Conservation (phyloP, 2,113 vertebrate species). For the Mola mola region DNA sequence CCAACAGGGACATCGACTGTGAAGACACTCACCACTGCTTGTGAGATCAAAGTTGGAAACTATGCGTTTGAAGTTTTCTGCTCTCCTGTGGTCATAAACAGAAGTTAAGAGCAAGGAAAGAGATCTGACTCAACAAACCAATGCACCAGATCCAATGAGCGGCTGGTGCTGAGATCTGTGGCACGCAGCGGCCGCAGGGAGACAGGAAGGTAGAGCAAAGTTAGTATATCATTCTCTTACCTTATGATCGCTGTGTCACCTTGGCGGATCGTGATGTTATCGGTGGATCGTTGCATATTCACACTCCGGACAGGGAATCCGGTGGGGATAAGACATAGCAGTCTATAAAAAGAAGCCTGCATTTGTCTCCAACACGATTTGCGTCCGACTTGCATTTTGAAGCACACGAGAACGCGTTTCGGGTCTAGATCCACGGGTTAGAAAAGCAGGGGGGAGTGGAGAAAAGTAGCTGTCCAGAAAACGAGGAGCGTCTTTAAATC, state of each 20-base stretch:
- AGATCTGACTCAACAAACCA: too few relatives aligned
- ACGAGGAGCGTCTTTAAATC: conserved; percentile 36
- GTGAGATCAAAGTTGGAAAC: too few relatives aligned
- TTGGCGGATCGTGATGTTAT: conserved; percentile 99
- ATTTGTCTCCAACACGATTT: conserved; percentile 93
- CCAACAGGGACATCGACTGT: too few relatives aligned
- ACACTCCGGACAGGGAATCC: conserved; percentile 98
- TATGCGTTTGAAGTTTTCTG: too few relatives aligned
- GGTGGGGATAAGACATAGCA: conserved; percentile 99
- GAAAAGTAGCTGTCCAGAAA: conserved; percentile 56
- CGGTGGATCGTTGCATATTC: conserved; percentile 97
- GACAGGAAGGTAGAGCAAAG: too few relatives aligned
- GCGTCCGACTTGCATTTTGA: conserved; percentile 88
- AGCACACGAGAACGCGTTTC: conserved; percentile 47
- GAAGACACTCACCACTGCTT: too few relatives aligned
- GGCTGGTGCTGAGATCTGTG: too few relatives aligned
- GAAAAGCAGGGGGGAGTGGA: background rate
- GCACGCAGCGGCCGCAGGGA: too few relatives aligned
- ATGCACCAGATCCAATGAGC: too few relatives aligned
- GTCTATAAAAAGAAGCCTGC: conserved; percentile 95
- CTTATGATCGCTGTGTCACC: conserved; percentile 98
- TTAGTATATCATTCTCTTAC: conserved; percentile 86
- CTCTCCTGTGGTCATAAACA: too few relatives aligned
- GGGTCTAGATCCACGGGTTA: conserved; percentile 71
- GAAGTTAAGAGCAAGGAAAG: too few relatives aligned